Base-by-base conservation (phyloP, 2,113 vertebrate species). In the Oncorhynchus nerka region DNA sequence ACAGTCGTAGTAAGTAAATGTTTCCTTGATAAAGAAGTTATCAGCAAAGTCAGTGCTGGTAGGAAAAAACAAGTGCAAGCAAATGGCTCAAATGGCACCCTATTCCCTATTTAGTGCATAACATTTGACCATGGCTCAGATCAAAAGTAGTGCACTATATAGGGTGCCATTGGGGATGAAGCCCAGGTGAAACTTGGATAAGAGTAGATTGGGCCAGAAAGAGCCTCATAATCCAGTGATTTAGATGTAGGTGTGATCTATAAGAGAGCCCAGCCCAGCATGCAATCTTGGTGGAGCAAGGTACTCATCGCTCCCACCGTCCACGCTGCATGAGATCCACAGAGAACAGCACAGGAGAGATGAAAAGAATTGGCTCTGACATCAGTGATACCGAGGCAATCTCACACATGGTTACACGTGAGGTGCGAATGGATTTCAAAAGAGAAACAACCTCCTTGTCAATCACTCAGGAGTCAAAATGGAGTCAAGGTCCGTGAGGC, bases 361-460 rank as follows among this genome's bases (percentile, higher is more conserved):
- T 45, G 8, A 11, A 45, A 45, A 84, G 89, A 86, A 88, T 89
- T 82, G 87, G 89, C 88, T 83, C 84, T 83, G 84, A 90, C 87
- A 90, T 92, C 86, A 89, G 87, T 75, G 89, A 92, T 89, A 92
- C 90, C 84, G 86, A 88, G 88, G 87, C 90, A 92, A 91, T 92
- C 91, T 90, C 88, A 92, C 91, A 92, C 90, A 90, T 89, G 91
- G 86, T 81, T 91, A 90, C 84, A 87, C 78, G 83, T 80, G 78
- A 81, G 89, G 90, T 83, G 85, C 76, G 59, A 49, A 75, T 32
- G 70, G 87, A 88, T 89, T 89, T 76, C 89, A 83, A 89, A 91
- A 90, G 84, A 83, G 81, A 84, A 39, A 80, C 67, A 11, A 45
- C 2, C 39, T 45, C 39, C 39, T 45, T 45, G 39, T 90, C 89